These are phyloP conservation scores for Cataglyphis hispanica DNA, from an alignment of 1,140 invertebrate genomes.

Conservation along the genomic window DNA sequence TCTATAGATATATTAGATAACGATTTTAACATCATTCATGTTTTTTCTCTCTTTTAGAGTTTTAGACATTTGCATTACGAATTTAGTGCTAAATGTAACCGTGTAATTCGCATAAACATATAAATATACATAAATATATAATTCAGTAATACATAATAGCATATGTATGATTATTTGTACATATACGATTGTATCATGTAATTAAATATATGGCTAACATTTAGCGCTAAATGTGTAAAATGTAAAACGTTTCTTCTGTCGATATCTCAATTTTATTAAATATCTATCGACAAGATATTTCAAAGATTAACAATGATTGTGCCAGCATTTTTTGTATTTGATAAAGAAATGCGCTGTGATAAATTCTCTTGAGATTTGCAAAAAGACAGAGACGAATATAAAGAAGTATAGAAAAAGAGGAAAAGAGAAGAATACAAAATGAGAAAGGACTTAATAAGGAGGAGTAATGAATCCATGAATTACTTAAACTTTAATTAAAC, in stretches of 20 bases:
- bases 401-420: background rate
- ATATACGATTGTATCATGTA: conserved; percentile 9
- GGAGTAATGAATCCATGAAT: conserved; percentile 15
- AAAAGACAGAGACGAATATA: background rate
- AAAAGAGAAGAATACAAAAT: background rate
- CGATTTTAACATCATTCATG: background rate
- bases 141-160: background rate
- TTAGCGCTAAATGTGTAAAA: conserved; percentile 30
- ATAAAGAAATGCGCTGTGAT: conserved; percentile 63
- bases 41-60: background rate
- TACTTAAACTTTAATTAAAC: conserved; percentile 49
- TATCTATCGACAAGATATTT: conserved; percentile 10
- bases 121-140: no score
- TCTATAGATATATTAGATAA: background rate
- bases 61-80: background rate
- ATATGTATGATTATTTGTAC: background rate
- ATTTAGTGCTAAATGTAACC: conserved; percentile 20
- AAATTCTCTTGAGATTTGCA: conserved; percentile 32
- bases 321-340: conserved; percentile 66
- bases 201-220: conserved; percentile 23
- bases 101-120: background rate
- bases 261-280: conserved; percentile 22
- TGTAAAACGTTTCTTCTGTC: background rate
- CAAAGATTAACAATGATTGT: conserved; percentile 46
- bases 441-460: conserved; percentile 15